phyloP scores from a whole-genome alignment of 2,113 vertebrate genomes.

The Tyto alba region DNA sequence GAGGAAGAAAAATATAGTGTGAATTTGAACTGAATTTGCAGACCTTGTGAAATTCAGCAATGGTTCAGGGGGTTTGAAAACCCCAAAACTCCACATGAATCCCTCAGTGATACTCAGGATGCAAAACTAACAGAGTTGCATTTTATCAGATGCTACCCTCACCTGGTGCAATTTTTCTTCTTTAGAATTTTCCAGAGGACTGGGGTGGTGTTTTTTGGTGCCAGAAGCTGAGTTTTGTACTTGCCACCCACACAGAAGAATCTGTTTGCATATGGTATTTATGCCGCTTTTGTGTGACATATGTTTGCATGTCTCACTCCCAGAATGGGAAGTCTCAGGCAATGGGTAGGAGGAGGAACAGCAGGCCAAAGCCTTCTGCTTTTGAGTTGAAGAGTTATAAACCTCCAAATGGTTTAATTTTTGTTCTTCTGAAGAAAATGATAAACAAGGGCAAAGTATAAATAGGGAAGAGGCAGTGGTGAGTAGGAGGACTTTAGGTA shows the following conservation, averaged over 20 bases:
- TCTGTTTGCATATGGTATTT: conserved; percentile 10
- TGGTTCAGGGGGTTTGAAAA: background rate
- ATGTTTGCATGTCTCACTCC: background rate
- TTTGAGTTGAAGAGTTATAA: background rate
- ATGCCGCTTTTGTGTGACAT: background rate
- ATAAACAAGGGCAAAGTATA: conserved; percentile 26
- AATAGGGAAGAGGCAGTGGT: background rate
- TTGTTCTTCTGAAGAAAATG: background rate
- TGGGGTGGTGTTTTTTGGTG: background rate
- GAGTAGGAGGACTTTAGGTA: background rate
- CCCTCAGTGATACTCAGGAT: background rate
- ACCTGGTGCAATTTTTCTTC: background rate
- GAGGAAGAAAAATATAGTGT: background rate
- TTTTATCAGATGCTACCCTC: background rate
- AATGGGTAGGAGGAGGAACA: conserved; percentile 7
- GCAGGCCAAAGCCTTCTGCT: conserved; percentile 37
- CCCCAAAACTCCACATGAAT: background rate
- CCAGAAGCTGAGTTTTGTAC: background rate
- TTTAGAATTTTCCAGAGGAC: background rate
- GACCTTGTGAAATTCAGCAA: background rate
- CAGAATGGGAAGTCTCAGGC: background rate
- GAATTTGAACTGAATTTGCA: background rate
- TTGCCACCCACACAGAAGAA: background rate
- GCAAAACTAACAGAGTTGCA: background rate
- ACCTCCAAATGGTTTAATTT: conserved; percentile 5